These are phyloP conservation scores for Puffinus mauretanicus DNA, from an alignment of 2,113 vertebrate species.

Conservation along the genomic window DNA sequence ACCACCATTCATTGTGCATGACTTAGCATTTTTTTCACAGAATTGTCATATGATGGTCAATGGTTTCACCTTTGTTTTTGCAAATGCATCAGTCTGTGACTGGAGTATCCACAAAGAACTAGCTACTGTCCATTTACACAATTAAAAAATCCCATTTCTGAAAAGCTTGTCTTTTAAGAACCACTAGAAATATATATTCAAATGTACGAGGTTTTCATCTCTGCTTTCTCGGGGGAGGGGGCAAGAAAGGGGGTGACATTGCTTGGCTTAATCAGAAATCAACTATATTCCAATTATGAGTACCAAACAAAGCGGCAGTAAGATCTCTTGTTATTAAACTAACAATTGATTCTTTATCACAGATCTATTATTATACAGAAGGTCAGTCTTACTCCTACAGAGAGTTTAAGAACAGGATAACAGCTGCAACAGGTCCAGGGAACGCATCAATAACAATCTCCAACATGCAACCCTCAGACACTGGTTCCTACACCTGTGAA, in stretches of 20 bases:
- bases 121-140: background rate
- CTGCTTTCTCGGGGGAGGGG: background rate
- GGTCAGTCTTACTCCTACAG: slow-evolving; percentile 41
- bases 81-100: background rate
- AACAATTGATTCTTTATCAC: slow-evolving; percentile 50
- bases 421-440: slow-evolving; percentile 58
- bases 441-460: slow-evolving; percentile 83
- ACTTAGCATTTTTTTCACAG: background rate
- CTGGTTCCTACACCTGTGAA: slow-evolving; percentile 82
- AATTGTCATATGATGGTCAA: background rate
- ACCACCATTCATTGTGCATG: background rate
- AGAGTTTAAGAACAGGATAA: slow-evolving; percentile 74
- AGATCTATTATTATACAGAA: slow-evolving; percentile 75
- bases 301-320: background rate
- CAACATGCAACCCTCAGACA: slow-evolving; percentile 79
- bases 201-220: background rate
- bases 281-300: background rate
- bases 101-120: background rate
- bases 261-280: background rate
- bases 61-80: background rate
- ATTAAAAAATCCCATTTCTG: background rate
- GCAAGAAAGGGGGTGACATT: background rate
- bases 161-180: background rate
- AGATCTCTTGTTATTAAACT: slow-evolving; percentile 20
- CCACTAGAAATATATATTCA: background rate